A percentile compares a stretch with the other conserved stretches of the same genome.
Conservation (phyloP, 2,113 vertebrate species). For the Erythrocercus mccallii region DNA sequence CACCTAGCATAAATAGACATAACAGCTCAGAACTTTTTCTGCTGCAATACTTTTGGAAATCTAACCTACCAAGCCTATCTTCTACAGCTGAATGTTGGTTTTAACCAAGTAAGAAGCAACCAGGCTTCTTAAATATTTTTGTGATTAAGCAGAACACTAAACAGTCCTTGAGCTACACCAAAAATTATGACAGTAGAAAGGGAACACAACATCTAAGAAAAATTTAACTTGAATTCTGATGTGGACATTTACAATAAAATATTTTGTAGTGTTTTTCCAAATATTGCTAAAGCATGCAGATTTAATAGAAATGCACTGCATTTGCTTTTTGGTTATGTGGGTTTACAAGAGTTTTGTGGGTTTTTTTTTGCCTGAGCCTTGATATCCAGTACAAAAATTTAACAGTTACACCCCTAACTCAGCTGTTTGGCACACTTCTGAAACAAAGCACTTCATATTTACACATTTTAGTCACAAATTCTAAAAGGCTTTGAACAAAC, state of each 20-base stretch:
- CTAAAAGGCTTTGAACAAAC: background rate
- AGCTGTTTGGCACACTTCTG: background rate
- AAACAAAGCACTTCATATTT: background rate
- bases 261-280: background rate
- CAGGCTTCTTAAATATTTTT: background rate
- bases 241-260: background rate
- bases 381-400: background rate
- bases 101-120: background rate
- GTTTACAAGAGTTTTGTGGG: background rate
- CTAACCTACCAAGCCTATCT: background rate
- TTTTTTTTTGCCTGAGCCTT: background rate
- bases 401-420: background rate
- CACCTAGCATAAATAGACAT: conserved; percentile 68
- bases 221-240: background rate
- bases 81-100: background rate
- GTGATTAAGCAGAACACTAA: background rate
- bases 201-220: background rate
- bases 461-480: background rate
- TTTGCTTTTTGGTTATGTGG: background rate
- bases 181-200: background rate
- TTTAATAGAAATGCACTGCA: background rate
- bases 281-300: background rate
- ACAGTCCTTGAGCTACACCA: background rate
- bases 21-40: background rate
- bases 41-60: background rate